Evolutionary conservation across 2,888 invertebrate genomes (phyloP).

Genomic region (Pandemis heparana): DNA sequence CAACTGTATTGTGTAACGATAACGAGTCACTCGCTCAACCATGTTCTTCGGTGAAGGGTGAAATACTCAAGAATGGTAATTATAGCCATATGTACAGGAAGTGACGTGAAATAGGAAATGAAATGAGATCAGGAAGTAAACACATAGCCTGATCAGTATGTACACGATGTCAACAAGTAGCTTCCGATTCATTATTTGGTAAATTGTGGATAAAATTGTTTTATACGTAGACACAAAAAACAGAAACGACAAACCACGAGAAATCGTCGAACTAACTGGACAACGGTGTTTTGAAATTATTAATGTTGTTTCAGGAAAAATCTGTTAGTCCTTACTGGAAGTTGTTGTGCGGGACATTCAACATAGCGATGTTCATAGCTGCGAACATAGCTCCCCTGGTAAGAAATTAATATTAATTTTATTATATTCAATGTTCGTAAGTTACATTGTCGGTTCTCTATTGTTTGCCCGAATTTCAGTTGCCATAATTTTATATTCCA

Average conservation of each 20-base stretch:
- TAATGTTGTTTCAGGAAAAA: conserved; percentile 65
- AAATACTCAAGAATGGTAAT: conserved; percentile 13
- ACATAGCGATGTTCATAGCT: conserved; percentile 70
- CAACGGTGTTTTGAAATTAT: background rate
- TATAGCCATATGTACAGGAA: conserved; percentile 29
- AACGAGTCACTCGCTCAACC: conserved; percentile 9
- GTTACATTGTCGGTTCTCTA: too few relatives aligned
- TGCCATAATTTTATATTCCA: too few relatives aligned
- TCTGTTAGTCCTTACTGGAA: conserved; percentile 73
- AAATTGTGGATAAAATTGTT: background rate
- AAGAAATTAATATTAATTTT: conserved; percentile 44
- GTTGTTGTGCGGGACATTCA: conserved; percentile 70
- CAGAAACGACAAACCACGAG: too few relatives aligned
- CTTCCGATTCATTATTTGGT: background rate
- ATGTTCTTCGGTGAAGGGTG: conserved; percentile 27
- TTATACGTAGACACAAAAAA: too few relatives aligned
- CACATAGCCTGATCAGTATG: background rate
- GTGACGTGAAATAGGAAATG: conserved; percentile 39
- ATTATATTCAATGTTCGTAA: background rate
- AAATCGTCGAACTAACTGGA: background rate
- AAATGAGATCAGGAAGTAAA: conserved; percentile 34
- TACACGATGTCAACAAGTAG: conserved; percentile 20
- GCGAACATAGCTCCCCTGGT: conserved; percentile 75
- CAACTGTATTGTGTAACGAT: conserved; percentile 14
- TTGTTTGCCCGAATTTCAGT: too few relatives aligned